phyloP scores from a whole-genome alignment of 1,140 invertebrate genomes.

The Pomacea maculata region DNA sequence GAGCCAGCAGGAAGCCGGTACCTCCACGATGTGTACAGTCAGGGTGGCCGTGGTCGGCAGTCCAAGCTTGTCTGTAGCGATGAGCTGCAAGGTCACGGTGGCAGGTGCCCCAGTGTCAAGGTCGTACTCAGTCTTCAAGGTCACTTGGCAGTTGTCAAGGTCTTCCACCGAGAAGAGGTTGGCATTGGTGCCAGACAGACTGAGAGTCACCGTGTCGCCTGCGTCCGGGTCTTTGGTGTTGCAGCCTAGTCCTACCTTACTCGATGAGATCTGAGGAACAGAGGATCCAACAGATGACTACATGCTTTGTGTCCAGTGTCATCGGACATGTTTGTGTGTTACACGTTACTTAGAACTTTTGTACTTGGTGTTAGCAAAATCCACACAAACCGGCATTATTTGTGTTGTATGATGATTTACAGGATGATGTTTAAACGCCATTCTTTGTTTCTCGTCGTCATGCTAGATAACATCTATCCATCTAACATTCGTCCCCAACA shows the following conservation, averaged over 20 bases:
- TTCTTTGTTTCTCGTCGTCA: too few species aligned
- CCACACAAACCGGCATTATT: too few species aligned
- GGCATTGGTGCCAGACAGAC: neutral
- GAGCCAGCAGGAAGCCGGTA: neutral
- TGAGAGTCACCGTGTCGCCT: constrained; percentile 10
- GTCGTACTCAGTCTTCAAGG: constrained; percentile 19
- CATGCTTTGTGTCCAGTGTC: too few species aligned
- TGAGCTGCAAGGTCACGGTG: constrained; percentile 3
- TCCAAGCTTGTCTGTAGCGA: constrained; percentile 6
- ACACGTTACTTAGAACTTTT: too few species aligned
- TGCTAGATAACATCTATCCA: too few species aligned
- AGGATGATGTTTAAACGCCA: too few species aligned
- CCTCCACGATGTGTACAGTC: neutral
- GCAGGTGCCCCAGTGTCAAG: neutral
- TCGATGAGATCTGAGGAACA: too few species aligned
- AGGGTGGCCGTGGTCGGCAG: neutral
- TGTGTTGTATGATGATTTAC: too few species aligned
- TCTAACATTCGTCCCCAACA: too few species aligned
- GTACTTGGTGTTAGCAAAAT: too few species aligned
- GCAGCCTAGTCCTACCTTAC: neutral
- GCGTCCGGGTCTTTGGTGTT: constrained; percentile 7
- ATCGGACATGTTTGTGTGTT: too few species aligned
- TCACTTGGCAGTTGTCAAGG: neutral
- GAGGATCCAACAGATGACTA: too few species aligned
- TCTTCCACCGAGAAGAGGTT: constrained; percentile 9